Percentiles rank a stretch among this genome's conserved stretches.
Conservation (phyloP, 1,140 invertebrate genomes). For the Latrodectus geometricus region DNA sequence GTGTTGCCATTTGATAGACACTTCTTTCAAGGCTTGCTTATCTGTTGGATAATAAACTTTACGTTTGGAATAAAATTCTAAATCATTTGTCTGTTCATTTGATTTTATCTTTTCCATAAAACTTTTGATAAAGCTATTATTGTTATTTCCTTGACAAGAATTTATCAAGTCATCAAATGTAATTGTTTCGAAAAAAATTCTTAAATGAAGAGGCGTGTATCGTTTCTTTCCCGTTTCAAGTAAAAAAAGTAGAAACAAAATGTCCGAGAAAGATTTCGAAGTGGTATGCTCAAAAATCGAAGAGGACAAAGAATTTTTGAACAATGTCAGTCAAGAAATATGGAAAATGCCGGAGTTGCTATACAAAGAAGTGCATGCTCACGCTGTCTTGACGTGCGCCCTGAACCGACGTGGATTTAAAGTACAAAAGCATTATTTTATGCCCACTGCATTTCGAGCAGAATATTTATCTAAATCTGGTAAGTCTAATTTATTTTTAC, state of each 20-base stretch:
- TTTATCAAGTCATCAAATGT: too few relatives aligned
- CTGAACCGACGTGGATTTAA: constrained; percentile 66
- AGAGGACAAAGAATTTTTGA: constrained; percentile 28
- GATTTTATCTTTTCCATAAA: too few relatives aligned
- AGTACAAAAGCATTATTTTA: constrained; percentile 66
- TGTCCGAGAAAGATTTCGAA: constrained; percentile 30
- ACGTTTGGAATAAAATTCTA: too few relatives aligned
- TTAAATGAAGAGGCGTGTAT: too few relatives aligned
- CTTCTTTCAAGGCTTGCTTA: too few relatives aligned
- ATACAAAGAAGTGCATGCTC: constrained; percentile 68
- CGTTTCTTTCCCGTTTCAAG: too few relatives aligned
- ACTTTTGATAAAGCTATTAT: too few relatives aligned
- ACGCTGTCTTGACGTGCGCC: constrained; percentile 66
- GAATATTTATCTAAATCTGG: constrained; percentile 39
- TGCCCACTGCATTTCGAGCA: constrained; percentile 68
- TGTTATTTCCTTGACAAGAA: too few relatives aligned
- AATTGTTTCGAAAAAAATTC: too few relatives aligned
- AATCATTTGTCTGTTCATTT: too few relatives aligned
- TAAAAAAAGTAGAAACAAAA: background rate
- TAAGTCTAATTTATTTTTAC: background rate
- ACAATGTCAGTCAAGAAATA: constrained; percentile 61
- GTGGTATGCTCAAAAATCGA: constrained; percentile 46
- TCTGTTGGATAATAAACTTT: too few relatives aligned
- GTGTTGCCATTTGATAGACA: too few relatives aligned
- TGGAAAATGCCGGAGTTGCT: constrained; percentile 68